These are phyloP conservation scores for Acronicta aceris DNA, from an alignment of 2,888 invertebrate genomes.

Conservation along the genomic window DNA sequence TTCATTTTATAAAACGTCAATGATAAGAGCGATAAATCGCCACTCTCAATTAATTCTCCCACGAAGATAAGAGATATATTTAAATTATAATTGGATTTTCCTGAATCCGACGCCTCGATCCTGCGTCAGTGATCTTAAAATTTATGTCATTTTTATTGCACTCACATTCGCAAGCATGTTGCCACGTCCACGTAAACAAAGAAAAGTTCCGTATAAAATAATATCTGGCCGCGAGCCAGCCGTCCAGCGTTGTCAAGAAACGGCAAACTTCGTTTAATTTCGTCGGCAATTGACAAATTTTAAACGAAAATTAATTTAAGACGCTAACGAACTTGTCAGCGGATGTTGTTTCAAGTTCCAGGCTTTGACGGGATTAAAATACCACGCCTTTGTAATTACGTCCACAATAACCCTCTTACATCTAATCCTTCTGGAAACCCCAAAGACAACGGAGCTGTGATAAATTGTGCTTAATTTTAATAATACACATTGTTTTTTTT, in stretches of 20 bases:
- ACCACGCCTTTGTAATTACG: conserved; percentile 70
- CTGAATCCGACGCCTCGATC: conserved; percentile 56
- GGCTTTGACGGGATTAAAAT: conserved; percentile 72
- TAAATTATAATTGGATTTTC: conserved; percentile 61
- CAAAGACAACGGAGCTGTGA: conserved; percentile 33
- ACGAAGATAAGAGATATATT: conserved; percentile 58
- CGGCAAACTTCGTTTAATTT: conserved; percentile 78
- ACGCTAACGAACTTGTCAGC: conserved; percentile 74
- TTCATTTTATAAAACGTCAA: conserved; percentile 29
- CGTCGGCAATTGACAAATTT: conserved; percentile 78
- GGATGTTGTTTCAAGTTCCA: conserved; percentile 72
- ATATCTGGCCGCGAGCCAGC: conserved; percentile 74
- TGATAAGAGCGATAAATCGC: conserved; percentile 52
- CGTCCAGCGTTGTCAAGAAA: conserved; percentile 71
- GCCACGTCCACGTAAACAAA: conserved; percentile 37
- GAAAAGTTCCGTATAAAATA: conserved; percentile 62
- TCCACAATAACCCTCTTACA: conserved; percentile 60
- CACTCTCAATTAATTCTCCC: conserved; percentile 60
- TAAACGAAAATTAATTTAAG: conserved; percentile 79
- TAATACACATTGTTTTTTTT: conserved; percentile 20
- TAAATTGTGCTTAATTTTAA: conserved; percentile 40
- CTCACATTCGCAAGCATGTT: conserved; percentile 32
- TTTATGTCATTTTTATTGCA: conserved; percentile 55
- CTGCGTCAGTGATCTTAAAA: conserved; percentile 55
- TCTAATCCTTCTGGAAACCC: conserved; percentile 56